Evolutionary conservation across 2,888 invertebrate genomes (phyloP), one percentile per base, ranked within the genome.

Genomic region (Oxycera nigricornis): DNA sequence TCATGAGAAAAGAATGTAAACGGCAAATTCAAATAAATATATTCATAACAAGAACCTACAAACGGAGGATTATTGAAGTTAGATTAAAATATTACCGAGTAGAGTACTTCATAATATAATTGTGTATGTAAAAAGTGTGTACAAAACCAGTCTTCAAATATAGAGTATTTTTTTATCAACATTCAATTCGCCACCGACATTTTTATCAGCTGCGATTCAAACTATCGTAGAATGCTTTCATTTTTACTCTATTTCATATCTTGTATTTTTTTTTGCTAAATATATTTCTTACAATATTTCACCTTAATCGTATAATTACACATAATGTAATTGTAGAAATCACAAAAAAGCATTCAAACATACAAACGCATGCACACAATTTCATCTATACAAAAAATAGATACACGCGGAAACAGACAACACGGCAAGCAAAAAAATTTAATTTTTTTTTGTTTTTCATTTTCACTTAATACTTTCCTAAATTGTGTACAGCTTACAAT

Each of bases 81-180:
- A 59, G 57, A 59, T 55, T 72, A 61, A 39, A 72, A 59, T 65
- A 68, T 52, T n/a, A 50, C 52, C 52, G 52, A 52, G 50, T 68
- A 68, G 41, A 72, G 72, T 72, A 57, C 22, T 31, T 57, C 26
- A 59, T 72, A 72, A 72, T 72, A 68, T 68, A 57, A 57, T 57
- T 41, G 31, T 65, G 52, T 68, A 62, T 73, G 70, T 76, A 73
- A 75, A 81, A 81, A 81, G 82, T 82, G 81, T 81, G 79, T 82
- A 82, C 82, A 83, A 83, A 82, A 82, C 82, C 82, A 82, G 82
- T 82, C 82, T 82, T 82, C 80, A 81, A 82, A 82, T 81, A 74
- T 77, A 77, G 77, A 77, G 77, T 77, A 77, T 77, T 77, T 76
- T 30, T 72, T 75, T 59, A 67, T 68, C 46, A 68, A 52, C 20